These are phyloP conservation scores for Zenarchopterus dispar DNA, from an alignment of 2,797 vertebrate species.

Conservation along the genomic window DNA sequence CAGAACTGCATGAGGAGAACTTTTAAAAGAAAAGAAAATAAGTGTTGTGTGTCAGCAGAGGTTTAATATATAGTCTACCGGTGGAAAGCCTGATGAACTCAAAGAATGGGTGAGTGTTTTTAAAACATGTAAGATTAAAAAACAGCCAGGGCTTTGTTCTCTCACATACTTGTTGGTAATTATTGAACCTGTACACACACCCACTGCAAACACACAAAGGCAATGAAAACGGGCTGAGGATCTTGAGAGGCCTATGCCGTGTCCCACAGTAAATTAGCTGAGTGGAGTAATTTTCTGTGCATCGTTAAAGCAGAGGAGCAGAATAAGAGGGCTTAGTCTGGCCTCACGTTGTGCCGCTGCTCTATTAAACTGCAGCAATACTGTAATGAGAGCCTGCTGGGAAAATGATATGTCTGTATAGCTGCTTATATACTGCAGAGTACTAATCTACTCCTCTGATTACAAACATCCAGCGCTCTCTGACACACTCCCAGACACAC, in stretches of 20 bases:
- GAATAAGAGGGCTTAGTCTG: conserved; percentile 68
- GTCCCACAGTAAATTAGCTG: conserved; percentile 57
- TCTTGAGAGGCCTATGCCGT: conserved; percentile 27
- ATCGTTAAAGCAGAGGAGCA: conserved; percentile 63
- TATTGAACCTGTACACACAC: conserved; percentile 46
- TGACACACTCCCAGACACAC: conserved; percentile 62
- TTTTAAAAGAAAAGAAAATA: conserved; percentile 69
- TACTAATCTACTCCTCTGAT: conserved; percentile 83
- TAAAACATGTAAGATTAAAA: conserved; percentile 30
- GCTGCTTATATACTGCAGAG: conserved; percentile 73
- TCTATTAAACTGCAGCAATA: conserved; percentile 72
- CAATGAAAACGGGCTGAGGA: conserved; percentile 11
- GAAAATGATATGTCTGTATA: conserved; percentile 80
- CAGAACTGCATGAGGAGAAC: conserved; percentile 66
- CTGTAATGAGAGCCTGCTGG: conserved; percentile 81
- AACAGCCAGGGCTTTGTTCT: conserved; percentile 47
- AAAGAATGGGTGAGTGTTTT: conserved; percentile 50
- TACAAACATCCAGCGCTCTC: conserved; percentile 74
- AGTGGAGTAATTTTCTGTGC: conserved; percentile 59
- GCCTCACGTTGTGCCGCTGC: conserved; percentile 64
- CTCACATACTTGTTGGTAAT: conserved; percentile 56
- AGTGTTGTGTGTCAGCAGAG: conserved; percentile 62
- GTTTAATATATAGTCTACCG: conserved; percentile 35
- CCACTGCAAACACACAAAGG: conserved; percentile 4
- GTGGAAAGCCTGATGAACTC: conserved; percentile 49